Evolutionary conservation across 2,113 vertebrate species (phyloP).

Genomic region (Brienomyrus longianalis): DNA sequence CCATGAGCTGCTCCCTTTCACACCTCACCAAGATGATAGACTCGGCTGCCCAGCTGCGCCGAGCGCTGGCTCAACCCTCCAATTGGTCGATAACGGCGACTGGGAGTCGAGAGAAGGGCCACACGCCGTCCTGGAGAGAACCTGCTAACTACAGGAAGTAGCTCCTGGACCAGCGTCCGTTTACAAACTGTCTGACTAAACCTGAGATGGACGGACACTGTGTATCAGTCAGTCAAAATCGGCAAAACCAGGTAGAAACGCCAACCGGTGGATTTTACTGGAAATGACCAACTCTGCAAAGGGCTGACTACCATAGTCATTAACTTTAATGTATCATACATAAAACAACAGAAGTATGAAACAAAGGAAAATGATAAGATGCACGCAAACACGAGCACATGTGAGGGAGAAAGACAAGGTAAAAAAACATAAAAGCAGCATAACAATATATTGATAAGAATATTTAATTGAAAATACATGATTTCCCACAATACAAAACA

Average conservation of each 20-base stretch:
- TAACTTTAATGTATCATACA: not conserved
- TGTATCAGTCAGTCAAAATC: not conserved
- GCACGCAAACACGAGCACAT: not conserved
- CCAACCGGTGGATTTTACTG: not conserved
- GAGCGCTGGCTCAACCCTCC: not conserved
- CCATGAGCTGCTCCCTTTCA: slow-evolving; percentile 16
- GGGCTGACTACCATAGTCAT: not conserved
- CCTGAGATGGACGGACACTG: not conserved
- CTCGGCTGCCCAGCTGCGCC: not conserved
- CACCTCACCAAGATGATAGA: slow-evolving; percentile 17
- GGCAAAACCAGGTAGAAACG: not conserved
- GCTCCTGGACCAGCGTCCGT: not conserved
- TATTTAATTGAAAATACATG: not conserved
- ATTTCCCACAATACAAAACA: not conserved
- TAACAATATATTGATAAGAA: not conserved
- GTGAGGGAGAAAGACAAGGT: not conserved
- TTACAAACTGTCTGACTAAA: not conserved
- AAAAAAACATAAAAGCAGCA: not conserved
- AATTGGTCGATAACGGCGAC: not conserved
- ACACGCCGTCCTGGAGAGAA: not conserved
- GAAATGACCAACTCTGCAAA: not conserved
- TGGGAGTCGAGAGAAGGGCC: not conserved
- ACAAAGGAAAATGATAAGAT: not conserved
- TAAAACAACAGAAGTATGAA: not conserved
- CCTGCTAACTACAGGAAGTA: not conserved